Evolutionary conservation across 2,888 invertebrate species (phyloP).

Genomic region (Cartodere bifasciata): DNA sequence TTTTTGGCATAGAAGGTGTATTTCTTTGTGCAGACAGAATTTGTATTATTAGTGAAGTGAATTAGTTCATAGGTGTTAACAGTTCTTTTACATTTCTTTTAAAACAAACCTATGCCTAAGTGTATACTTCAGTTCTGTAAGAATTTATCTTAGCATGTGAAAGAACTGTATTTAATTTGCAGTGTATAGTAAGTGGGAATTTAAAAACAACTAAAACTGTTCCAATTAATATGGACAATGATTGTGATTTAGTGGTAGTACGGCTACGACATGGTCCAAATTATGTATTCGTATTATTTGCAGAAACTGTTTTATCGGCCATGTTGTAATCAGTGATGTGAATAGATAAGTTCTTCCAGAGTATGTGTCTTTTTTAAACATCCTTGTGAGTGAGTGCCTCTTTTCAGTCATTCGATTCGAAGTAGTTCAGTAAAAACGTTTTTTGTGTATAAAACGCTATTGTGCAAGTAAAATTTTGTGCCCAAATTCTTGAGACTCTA

Average conservation of each 20-base stretch:
- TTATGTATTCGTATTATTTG: conserved; percentile 2
- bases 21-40: conserved; percentile 6
- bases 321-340: conserved; percentile 19
- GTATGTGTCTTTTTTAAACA: conserved; percentile 17
- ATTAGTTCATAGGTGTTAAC: conserved; percentile 21
- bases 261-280: not conserved
- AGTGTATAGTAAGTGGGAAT: conserved; percentile 14
- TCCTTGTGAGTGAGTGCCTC: conserved; percentile 11
- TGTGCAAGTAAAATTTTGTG: no score
- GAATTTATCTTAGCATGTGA: conserved; percentile 20
- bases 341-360: conserved; percentile 25
- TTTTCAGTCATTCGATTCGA: not conserved
- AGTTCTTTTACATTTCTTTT: conserved; percentile 28
- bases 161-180: conserved; percentile 25
- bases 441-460: not conserved
- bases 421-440: not conserved
- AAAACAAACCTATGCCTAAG: conserved; percentile 14
- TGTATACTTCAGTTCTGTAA: conserved; percentile 12
- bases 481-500: no score
- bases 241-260: not conserved
- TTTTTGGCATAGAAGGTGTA: conserved; percentile 10
- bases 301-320: not conserved
- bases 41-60: conserved; percentile 19
- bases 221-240: not conserved
- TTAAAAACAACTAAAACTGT: not conserved